phyloP scores from a whole-genome alignment of 2,113 vertebrate species.

The Mesoclemmys tuberculata region DNA sequence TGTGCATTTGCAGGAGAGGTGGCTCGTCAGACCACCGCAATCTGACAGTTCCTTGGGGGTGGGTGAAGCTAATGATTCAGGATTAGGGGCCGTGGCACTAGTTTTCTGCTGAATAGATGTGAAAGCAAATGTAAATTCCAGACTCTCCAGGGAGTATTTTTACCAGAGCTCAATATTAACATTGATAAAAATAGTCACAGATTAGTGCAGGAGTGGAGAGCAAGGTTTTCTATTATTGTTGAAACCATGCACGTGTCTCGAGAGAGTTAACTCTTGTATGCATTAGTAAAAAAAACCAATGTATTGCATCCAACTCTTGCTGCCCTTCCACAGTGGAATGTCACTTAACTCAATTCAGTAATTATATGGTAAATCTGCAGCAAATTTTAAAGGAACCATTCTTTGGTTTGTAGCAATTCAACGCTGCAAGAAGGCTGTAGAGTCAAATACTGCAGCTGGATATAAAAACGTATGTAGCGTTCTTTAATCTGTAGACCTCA shows the following conservation, averaged over 20 bases:
- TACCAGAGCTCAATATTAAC: constrained; percentile 69
- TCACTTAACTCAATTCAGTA: constrained; percentile 25
- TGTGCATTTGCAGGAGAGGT: neutral
- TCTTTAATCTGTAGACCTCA: neutral
- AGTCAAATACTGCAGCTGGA: neutral
- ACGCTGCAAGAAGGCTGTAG: neutral
- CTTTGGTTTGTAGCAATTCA: neutral
- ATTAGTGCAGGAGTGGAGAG: constrained; percentile 72
- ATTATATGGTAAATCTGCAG: constrained; percentile 7
- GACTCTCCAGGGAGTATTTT: constrained; percentile 72
- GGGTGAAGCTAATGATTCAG: constrained; percentile 68
- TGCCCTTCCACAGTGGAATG: constrained; percentile 34
- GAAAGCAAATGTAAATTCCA: constrained; percentile 73
- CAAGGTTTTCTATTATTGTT: constrained; percentile 4
- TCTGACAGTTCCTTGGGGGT: constrained; percentile 67
- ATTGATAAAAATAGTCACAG: constrained; percentile 72
- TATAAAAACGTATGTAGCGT: too few species aligned
- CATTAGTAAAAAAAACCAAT: constrained; percentile 2
- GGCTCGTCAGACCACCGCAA: constrained; percentile 54
- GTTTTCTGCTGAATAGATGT: constrained; percentile 65
- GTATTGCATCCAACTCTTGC: neutral
- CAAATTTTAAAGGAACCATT: neutral
- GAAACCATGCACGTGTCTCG: constrained; percentile 21
- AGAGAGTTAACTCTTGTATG: constrained; percentile 48
- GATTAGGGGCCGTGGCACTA: constrained; percentile 59